Evolutionary conservation across 2,888 invertebrate genomes (phyloP), one percentile per base, ranked within the genome.

Genomic region (Drosophila buzzatii): DNA sequence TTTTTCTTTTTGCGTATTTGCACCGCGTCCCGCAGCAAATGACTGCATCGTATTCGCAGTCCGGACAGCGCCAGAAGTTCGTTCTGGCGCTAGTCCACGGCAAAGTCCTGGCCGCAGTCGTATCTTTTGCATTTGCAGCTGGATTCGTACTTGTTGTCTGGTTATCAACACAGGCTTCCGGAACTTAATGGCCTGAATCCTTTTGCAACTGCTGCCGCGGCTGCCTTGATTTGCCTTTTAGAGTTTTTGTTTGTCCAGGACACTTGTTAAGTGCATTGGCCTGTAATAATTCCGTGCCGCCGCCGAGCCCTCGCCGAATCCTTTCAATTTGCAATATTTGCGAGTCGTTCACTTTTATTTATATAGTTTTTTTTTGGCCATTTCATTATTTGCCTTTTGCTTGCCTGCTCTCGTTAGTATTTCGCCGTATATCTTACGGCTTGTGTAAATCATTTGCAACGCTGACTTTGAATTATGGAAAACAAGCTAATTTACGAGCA

Each of bases 151-250:
- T 91, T 90, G 82, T 86, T 90, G 88, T 90, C 90, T 90, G 90
- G 90, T 90, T 85, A 85, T 85, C 85, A 87, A 85, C 88, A 73
- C 73, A 69, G 73, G 78, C 79, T 91, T 92, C 92, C 92, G 92
- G 91, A 89, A 92, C 90, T 92, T 92, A 92, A 92, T 92, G 92
- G 92, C 81, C 92, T 92, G 92, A 92, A 92, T 92, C 93, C 92
- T 92, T 92, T 92, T 88, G 74, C 37, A 16, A 37, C 60, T 73
- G 61, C 75, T 74, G 66, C 68, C 85, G 67, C 68, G 83, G 64
- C 70, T 69, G 73, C 65, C 73, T 78, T 79, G 74, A 73, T 74
- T 76, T 76, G 78, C 58, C 72, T 70, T 64, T 73, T 58, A 33
- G 56, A 65, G 42, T 71, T 67, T 67, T 44, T 45, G 42, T 62